Evolutionary conservation across 2,888 invertebrate species (phyloP), one percentile per base, ranked within the genome.

Genomic region (Automeris io): DNA sequence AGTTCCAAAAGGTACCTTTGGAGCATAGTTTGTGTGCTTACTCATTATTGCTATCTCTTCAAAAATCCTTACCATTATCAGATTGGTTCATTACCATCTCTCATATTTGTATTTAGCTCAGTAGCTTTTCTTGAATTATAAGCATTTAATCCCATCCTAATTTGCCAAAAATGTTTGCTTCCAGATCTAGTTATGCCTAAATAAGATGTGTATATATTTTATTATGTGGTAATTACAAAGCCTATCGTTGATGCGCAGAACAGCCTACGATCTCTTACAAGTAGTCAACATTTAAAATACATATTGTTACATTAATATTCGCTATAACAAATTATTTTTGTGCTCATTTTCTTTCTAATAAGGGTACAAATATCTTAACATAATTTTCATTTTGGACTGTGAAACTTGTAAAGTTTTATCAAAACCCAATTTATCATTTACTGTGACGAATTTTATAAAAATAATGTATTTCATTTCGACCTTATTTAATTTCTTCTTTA

Each of bases 231-330:
- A 29, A 16, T n/a, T 16, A 29, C 4, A 29, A 29, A 8, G 29
- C 29, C 16, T 13, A 29, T 3, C 16, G 16, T 4, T 2, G 2
- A 29, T 9, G n/a, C 8, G 67, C 69, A 54, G 66, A 70, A 72
- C 75, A 55, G 53, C 66, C 64, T 70, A 75, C 57, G 32, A 31
- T 47, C 42, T 54, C 82, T 85, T 85, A 85, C 57, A 83, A 85
- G 85, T 85, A 85, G 85, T 82, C 73, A 85, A 85, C 85, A 79
- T 78, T 76, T 51, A 50, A 71, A 75, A 75, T n/a, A n/a, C n/a
- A n/a, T 74, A 55, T 61, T 65, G 56, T 54, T 51, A 63, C 60
- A 36, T 23, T 24, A 18, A 21, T 21, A 29, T 16, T 29, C 16
- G n/a, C 16, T n/a, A 16, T 16, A 2, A 23, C n/a, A 16, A 9